Evolutionary conservation across 2,797 vertebrate species (phyloP).

Genomic region (Poecilia wingei): DNA sequence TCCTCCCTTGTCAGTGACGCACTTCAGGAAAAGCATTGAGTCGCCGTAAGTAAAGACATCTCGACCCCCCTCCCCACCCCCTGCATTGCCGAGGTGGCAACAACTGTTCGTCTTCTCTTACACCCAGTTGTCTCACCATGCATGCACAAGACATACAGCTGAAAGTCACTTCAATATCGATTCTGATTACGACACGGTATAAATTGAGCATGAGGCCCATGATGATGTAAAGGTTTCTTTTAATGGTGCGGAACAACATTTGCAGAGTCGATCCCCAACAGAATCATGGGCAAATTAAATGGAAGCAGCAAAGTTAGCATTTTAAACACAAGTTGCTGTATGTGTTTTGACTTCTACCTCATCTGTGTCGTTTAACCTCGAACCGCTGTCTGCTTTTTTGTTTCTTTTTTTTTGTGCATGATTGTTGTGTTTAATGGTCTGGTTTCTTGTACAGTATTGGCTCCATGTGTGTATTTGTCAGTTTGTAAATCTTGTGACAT

Average conservation of each 20-base stretch:
- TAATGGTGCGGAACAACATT: constrained; percentile 47
- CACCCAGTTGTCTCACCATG: constrained; percentile 19
- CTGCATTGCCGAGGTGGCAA: constrained; percentile 50
- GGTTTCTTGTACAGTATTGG: constrained; percentile 61
- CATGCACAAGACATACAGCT: constrained; percentile 14
- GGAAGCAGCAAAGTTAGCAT: constrained; percentile 68
- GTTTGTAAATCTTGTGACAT: constrained; percentile 65
- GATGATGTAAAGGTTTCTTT: background rate
- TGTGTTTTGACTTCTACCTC: constrained; percentile 75
- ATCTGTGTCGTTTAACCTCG: constrained; percentile 73
- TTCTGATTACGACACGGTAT: background rate
- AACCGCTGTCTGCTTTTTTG: constrained; percentile 65
- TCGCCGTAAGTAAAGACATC: constrained; percentile 92
- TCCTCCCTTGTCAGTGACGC: constrained; percentile 98
- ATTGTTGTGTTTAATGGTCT: constrained; percentile 63
- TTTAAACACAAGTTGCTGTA: constrained; percentile 70
- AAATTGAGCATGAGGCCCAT: background rate
- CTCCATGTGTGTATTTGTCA: constrained; percentile 66
- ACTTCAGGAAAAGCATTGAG: constrained; percentile 99
- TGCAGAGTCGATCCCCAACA: constrained; percentile 60
- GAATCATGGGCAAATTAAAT: constrained; percentile 57
- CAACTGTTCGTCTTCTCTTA: constrained; percentile 48
- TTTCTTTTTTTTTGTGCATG: constrained; percentile 59
- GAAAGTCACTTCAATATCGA: background rate
- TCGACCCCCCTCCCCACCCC: background rate